Evolutionary conservation across 2,888 invertebrate genomes (phyloP).

Genomic region (Pseudeuparius sepicola): DNA sequence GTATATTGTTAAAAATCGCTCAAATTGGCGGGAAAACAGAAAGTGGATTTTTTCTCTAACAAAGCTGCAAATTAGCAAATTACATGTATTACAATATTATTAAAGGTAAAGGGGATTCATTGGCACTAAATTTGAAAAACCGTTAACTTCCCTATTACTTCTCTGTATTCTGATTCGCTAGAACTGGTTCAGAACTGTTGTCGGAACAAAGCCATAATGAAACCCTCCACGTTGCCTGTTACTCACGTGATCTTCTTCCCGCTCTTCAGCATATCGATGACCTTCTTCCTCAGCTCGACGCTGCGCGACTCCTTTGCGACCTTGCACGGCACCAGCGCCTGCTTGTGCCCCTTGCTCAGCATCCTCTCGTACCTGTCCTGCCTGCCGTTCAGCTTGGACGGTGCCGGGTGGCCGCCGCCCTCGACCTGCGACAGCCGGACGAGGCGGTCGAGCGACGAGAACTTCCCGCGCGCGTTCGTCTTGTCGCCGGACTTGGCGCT

Average conservation of each 20-base stretch:
- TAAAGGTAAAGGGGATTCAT: no score
- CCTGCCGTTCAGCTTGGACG: conserved; percentile 24
- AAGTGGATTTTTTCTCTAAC: no score
- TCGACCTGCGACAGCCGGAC: no score
- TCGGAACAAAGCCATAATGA: background rate
- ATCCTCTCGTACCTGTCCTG: conserved; percentile 39
- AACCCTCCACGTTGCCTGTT: conserved; percentile 5
- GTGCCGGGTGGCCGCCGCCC: no score
- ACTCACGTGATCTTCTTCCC: conserved; percentile 60
- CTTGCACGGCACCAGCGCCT: conserved; percentile 35
- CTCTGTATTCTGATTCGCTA: no score
- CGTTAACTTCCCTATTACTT: no score
- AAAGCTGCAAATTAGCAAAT: no score
- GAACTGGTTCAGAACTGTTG: no score
- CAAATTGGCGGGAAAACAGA: no score
- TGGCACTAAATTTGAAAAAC: no score
- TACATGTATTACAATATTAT: no score
- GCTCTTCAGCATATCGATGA: conserved; percentile 46
- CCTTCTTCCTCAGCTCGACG: conserved; percentile 34
- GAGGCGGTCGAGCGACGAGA: conserved; percentile 27
- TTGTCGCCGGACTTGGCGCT: conserved; percentile 22
- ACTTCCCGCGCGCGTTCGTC: conserved; percentile 18
- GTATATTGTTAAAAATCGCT: no score
- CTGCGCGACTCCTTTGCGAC: conserved; percentile 34
- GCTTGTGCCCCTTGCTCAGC: conserved; percentile 35